A percentile compares a stretch with the other conserved stretches of the same genome.
phyloP scores from a whole-genome alignment of 2,888 invertebrate species.

The Fragum sueziense region DNA sequence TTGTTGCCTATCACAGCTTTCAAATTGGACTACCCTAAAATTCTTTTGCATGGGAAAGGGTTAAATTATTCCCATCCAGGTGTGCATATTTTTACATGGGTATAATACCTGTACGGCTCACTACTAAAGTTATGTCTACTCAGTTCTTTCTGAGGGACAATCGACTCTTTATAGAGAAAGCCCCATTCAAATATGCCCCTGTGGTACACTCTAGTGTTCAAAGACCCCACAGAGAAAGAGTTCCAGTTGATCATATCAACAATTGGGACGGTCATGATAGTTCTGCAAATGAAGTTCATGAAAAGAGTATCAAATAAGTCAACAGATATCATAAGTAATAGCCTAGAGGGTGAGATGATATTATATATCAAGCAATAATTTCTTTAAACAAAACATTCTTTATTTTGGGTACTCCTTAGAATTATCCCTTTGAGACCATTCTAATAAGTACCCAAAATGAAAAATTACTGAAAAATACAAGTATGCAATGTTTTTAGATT shows the following conservation, averaged over 20 bases:
- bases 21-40: too few species aligned
- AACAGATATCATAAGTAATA: background rate
- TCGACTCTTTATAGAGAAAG: slow-evolving; percentile 98
- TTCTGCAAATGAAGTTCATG: slow-evolving; percentile 86
- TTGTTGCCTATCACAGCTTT: too few species aligned
- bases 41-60: too few species aligned
- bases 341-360: background rate
- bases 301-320: too few species aligned
- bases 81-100: background rate
- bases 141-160: slow-evolving; percentile 92
- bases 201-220: slow-evolving; percentile 90
- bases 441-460: background rate
- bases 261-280: slow-evolving; percentile 97
- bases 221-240: slow-evolving; percentile 95
- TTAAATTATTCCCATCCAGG: too few species aligned
- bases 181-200: slow-evolving; percentile 99
- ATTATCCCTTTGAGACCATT: background rate
- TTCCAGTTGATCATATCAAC: slow-evolving; percentile 98
- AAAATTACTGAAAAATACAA: background rate
- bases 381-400: background rate
- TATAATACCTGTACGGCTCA: slow-evolving; percentile 91
- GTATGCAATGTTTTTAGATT: background rate
- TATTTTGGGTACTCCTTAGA: background rate
- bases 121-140: slow-evolving; percentile 90
- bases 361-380: background rate